Conservation (phyloP, 2,113 vertebrate genomes). For the Phaetusa simplex region DNA sequence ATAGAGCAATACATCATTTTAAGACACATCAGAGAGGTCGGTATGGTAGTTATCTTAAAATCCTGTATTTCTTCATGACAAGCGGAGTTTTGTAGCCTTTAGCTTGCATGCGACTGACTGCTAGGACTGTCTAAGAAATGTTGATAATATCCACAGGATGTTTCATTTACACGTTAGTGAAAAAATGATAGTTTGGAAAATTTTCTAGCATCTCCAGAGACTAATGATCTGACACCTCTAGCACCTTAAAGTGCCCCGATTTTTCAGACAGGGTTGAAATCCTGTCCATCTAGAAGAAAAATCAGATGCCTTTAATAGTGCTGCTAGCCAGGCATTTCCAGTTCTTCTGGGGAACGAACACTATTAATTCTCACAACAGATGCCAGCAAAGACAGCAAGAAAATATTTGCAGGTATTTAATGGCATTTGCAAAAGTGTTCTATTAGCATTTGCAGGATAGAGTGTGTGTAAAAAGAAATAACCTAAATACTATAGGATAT, state of each 20-base stretch:
- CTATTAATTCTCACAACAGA: background rate
- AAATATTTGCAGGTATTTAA: background rate
- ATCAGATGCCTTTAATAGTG: background rate
- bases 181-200: background rate
- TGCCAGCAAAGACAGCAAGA: background rate
- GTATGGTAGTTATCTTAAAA: background rate
- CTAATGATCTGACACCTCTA: background rate
- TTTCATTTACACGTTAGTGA: background rate
- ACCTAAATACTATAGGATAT: background rate
- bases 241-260: background rate
- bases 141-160: background rate
- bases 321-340: background rate
- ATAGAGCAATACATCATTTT: constrained; percentile 41
- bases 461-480: background rate
- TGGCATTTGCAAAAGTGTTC: background rate
- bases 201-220: background rate
- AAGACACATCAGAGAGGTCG: background rate
- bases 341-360: background rate
- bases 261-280: background rate
- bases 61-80: constrained; percentile 34
- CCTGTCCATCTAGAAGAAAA: background rate
- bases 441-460: background rate
- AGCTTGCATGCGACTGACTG: background rate
- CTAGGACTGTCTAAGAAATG: background rate
- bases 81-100: constrained; percentile 3